Evolutionary conservation across 53 echinoderm and acorn worm genomes (phyloP), one percentile per base, ranked within the genome.

Genomic region (Luidia sarsii): DNA sequence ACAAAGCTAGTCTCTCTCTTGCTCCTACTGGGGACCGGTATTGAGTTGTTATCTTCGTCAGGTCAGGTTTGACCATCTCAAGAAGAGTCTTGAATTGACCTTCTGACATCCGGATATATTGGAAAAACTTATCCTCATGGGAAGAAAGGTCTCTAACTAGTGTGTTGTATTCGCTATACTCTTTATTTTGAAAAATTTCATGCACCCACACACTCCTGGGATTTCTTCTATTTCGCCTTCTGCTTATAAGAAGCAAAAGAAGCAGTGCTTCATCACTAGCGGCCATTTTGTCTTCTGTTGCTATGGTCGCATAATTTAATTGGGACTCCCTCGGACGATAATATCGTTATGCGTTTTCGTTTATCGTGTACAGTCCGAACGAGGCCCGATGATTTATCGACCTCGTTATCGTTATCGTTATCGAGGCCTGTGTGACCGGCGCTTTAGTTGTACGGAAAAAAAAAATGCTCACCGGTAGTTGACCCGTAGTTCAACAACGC

Each of bases 51-150:
- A 65, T 50, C 51, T 48, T 65, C n/a, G 51, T 33, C 5, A 81
- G 51, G 21, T 81, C 81, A 33, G 32, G 32, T 67, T 66, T 19
- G 3, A 81, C 54, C 34, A 81, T 65, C 19, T n/a, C 55, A 11
- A 81, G 38, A 3, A 81, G 20, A 1, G 65, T 50, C 3, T 66
- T 23, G 60, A 81, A 81, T 41, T 81, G 81, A 9, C 50, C 51
- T 48, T 66, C 54, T 31, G 35, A 50, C 67, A 81, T 81, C 36
- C 81, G 19, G 11, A 81, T 66, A n/a, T 81, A 81, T 3, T 81
- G 30, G 53, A 48, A 81, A 22, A 65, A 67, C 35, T 65, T 81
- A 54, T 81, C 81, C 33, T 81, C 66, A 45, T 66, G 52, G 33
- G 31, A 23, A 24, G 79, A 79, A 4, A 57, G 61, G 21, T 79